These are phyloP conservation scores for Apotomis turbidana DNA, from an alignment of 2,888 invertebrate genomes.

Conservation along the genomic window DNA sequence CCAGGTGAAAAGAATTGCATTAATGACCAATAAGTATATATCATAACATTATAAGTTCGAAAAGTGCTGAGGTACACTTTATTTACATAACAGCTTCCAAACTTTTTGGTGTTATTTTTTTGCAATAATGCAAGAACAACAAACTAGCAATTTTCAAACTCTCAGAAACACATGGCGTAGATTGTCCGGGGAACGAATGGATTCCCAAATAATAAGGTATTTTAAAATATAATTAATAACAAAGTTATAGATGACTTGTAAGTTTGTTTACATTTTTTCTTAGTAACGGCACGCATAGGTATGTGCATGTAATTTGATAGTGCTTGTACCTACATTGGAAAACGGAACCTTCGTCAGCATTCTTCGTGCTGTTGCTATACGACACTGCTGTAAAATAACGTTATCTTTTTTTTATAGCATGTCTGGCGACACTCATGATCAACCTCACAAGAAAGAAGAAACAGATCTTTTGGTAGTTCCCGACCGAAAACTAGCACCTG, in stretches of 20 bases:
- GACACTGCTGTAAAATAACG: background rate
- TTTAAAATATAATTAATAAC: conserved; percentile 44
- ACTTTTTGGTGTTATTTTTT: conserved; percentile 61
- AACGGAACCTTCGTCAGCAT: conserved; percentile 23
- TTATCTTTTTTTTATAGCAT: conserved; percentile 57
- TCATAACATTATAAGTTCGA: background rate
- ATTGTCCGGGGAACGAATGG: conserved; percentile 70
- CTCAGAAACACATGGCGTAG: conserved; percentile 77
- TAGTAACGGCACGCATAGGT: conserved; percentile 24
- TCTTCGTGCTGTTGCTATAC: background rate
- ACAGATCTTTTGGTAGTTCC: conserved; percentile 57
- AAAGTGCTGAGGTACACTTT: conserved; percentile 17
- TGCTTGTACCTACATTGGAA: background rate
- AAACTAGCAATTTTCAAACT: conserved; percentile 74
- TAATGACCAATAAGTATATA: background rate
- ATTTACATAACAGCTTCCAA: conserved; percentile 46
- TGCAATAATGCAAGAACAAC: conserved; percentile 66
- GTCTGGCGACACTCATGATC: conserved; percentile 71
- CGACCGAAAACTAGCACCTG: conserved; percentile 51
- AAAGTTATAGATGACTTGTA: conserved; percentile 25
- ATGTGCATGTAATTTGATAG: conserved; percentile 31
- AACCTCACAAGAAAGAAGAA: conserved; percentile 68
- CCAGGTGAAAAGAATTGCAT: background rate
- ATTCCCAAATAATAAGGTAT: conserved; percentile 66
- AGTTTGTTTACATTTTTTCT: conserved; percentile 38